These are phyloP conservation scores for Cheilosia vernalis DNA, from an alignment of 2,888 invertebrate genomes.

Conservation along the genomic window DNA sequence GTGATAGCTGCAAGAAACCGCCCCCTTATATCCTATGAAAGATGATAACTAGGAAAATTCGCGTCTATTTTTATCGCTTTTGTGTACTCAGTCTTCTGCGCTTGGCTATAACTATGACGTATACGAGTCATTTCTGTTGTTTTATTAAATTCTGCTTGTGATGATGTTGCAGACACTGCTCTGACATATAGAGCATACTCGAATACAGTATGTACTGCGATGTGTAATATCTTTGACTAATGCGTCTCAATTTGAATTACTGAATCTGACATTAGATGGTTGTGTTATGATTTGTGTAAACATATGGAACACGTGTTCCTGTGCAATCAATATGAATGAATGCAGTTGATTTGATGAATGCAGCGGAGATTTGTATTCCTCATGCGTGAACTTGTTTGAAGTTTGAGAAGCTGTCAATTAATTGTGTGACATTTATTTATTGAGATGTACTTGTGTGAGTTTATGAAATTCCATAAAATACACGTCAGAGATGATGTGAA, in stretches of 20 bases:
- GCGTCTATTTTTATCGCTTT: conserved; percentile 35
- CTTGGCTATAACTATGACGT: conserved; percentile 31
- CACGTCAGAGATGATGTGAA: not conserved
- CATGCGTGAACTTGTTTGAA: not conserved
- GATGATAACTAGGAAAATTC: conserved; percentile 14
- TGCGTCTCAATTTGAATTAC: not conserved
- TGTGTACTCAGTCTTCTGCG: conserved; percentile 32
- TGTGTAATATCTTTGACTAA: not conserved
- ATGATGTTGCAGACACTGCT: conserved; percentile 1
- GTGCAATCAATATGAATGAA: not conserved
- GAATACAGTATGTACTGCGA: not conserved
- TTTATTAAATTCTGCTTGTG: conserved; percentile 32
- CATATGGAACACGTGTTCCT: conserved; percentile 7
- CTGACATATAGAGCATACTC: not conserved
- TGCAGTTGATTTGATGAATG: not conserved
- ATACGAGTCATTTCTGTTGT: conserved; percentile 11
- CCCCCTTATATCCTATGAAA: not conserved
- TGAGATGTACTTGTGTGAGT: not conserved
- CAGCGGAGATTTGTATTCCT: not conserved
- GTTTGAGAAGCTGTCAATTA: not conserved
- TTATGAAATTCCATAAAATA: not conserved
- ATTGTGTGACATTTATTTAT: not conserved
- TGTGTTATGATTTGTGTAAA: conserved; percentile 17
- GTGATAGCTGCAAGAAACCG: not conserved
- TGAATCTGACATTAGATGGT: not conserved